Base-by-base conservation (phyloP, 2,888 invertebrate genomes). In the Amorpha juglandis region DNA sequence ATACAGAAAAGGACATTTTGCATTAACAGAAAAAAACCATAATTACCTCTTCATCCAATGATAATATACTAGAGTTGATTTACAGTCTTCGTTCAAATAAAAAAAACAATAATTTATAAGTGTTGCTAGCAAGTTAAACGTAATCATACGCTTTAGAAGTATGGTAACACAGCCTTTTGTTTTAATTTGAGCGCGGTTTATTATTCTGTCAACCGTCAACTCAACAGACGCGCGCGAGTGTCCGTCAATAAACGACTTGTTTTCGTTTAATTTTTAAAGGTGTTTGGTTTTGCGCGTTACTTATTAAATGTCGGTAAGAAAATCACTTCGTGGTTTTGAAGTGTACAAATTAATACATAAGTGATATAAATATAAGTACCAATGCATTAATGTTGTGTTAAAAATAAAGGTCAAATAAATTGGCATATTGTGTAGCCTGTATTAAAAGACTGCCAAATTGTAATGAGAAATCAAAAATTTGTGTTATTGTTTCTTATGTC, bases 121-220 rank as follows among this genome's bases (percentile, higher is more conserved):
- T 38, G 19, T 35, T 16, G 55, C 16, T 35, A 35, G 27, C 27
- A 27, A 27, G 4, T 27, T 27, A 27, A 27, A 27, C 27, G 27
- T 27, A n/a, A n/a, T 35, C 33, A 19, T 58, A 58, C 35, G 35
- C 38, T 11, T 42, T 16, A 4, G 38, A 42, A 55, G 38, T 58
- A 38, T 19, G 19, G 42, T 12, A 19, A 19, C 4, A 27, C 27
- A 16, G 4, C 11, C n/a, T 14, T 53, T n/a, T 2, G 21, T 58
- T 42, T 58, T 38, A 42, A 38, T 58, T 58, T 38, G 45, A 45
- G 58, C 58, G 58, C 58, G 58, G 38, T 42, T 21, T 42, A 4
- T 4, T 1, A 42, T 58, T 58, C 58, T 12, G 38, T 58, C 16
- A n/a, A n/a, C n/a, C 4, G 27, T 3, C 27, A 27, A 27, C 2